These are phyloP conservation scores for Clarias pachynema DNA, from an alignment of 2,797 vertebrate genomes.

Conservation along the genomic window DNA sequence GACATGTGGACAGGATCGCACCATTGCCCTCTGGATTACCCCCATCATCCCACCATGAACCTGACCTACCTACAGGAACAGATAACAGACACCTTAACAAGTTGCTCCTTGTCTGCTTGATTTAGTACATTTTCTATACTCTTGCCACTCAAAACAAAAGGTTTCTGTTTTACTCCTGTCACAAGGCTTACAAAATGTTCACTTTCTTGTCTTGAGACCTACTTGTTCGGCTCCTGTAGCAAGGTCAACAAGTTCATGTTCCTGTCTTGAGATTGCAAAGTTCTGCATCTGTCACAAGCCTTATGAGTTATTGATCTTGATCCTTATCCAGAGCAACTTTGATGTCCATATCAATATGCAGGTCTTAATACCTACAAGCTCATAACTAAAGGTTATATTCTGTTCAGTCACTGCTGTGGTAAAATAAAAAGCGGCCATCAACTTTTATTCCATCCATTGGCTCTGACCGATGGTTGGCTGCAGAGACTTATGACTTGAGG, in stretches of 20 bases:
- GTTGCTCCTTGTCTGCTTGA: background rate
- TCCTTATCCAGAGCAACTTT: background rate
- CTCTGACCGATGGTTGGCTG: too few relatives aligned
- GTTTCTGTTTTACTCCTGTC: background rate
- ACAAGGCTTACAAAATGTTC: background rate
- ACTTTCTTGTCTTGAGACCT: background rate
- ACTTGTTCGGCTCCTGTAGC: background rate
- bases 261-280: background rate
- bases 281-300: background rate
- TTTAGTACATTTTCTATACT: background rate
- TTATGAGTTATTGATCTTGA: background rate
- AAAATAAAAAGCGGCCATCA: background rate
- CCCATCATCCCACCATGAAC: conserved; percentile 92
- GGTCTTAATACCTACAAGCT: background rate
- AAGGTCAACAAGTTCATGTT: background rate
- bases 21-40: conserved; percentile 89
- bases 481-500: too few relatives aligned
- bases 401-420: background rate
- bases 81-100: background rate
- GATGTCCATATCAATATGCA: background rate
- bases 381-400: background rate
- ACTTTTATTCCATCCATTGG: too few relatives aligned
- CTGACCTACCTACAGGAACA: conserved; percentile 85
- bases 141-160: background rate
- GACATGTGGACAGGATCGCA: conserved; percentile 90